These are phyloP conservation scores for Drosophila obscura DNA, from an alignment of 1,140 invertebrate species.

Conservation along the genomic window DNA sequence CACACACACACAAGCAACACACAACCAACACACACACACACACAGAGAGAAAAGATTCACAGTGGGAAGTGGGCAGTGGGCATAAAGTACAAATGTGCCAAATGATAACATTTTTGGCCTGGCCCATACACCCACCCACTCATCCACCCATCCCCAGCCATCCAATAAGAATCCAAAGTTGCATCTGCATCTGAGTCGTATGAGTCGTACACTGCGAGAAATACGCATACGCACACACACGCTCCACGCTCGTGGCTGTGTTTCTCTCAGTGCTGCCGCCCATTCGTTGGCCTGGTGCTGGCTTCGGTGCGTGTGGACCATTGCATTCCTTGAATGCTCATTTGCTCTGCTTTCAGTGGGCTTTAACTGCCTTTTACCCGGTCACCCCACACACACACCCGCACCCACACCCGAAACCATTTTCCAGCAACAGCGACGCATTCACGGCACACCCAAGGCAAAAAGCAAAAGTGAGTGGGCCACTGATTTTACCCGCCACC, in stretches of 20 bases:
- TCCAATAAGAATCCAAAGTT: slow-evolving; percentile 11
- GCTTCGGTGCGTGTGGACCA: slow-evolving; percentile 45
- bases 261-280: slow-evolving; percentile 7
- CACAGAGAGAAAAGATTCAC: not conserved
- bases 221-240: too few relatives aligned
- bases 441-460: not conserved
- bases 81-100: slow-evolving; percentile 70
- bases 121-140: slow-evolving; percentile 11
- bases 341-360: slow-evolving; percentile 60
- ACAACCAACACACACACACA: not conserved
- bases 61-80: slow-evolving; percentile 6
- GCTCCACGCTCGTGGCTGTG: not conserved
- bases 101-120: slow-evolving; percentile 71
- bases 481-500: slow-evolving; percentile 5
- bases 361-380: slow-evolving; percentile 35
- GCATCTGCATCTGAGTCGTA: slow-evolving; percentile 30
- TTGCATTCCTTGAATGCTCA: slow-evolving; percentile 78
- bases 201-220: too few relatives aligned
- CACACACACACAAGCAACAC: not conserved
- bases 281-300: slow-evolving; percentile 17
- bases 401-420: not conserved
- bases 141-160: slow-evolving; percentile 3
- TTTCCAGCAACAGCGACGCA: not conserved
- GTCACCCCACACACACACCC: slow-evolving; percentile 3
- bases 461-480: not conserved